Percentiles rank a stretch among this genome's conserved stretches.
phyloP scores from a whole-genome alignment of 92 coral and sea anemone species.

The Epizoanthus ramosus region DNA sequence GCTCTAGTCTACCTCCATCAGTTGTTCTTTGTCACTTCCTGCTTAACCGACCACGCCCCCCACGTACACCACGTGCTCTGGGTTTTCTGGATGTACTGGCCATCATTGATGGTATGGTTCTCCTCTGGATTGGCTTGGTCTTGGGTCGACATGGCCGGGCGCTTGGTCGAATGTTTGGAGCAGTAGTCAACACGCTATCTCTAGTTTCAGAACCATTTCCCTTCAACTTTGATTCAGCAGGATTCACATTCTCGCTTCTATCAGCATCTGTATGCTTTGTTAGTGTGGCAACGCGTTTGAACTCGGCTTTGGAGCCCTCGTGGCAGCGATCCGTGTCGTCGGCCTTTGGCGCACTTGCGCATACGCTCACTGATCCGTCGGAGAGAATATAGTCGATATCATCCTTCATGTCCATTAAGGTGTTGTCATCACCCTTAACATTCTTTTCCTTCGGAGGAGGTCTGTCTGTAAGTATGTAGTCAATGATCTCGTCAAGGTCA shows the following conservation, averaged over 20 bases:
- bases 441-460: neutral
- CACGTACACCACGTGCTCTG: neutral
- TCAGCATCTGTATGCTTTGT: neutral
- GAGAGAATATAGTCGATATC: neutral
- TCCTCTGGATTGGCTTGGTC: neutral
- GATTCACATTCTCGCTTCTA: no score
- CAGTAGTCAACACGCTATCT: neutral
- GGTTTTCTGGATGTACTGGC: neutral
- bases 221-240: neutral
- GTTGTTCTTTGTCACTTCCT: neutral
- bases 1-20: no score
- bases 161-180: constrained; percentile 20
- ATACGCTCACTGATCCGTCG: neutral
- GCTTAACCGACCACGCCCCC: neutral
- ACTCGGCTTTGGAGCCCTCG: neutral
- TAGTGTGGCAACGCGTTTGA: neutral
- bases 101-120: constrained; percentile 14
- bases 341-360: neutral
- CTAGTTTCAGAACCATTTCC: neutral
- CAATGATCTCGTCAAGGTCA: constrained; percentile 12
- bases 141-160: neutral
- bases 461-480: constrained; percentile 10
- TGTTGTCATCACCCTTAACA: neutral
- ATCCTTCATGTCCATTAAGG: neutral
- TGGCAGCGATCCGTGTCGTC: neutral